Base-by-base conservation (phyloP, 2,797 vertebrate species). In the Glyptemys insculpta region DNA sequence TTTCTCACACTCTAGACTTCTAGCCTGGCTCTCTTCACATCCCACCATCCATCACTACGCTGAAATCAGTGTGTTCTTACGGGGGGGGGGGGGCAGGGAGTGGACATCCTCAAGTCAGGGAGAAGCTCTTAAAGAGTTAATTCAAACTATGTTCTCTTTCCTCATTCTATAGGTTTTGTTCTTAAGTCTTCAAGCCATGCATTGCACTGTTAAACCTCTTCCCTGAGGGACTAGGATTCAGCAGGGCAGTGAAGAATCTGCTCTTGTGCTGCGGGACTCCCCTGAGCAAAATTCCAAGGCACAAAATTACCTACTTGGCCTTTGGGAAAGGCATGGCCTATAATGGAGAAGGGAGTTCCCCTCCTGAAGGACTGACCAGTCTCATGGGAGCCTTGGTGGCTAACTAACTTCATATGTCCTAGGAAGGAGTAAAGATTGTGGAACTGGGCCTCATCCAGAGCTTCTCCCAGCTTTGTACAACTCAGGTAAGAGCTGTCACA, bases 371-470 rank as follows among this genome's bases (percentile, higher is more conserved):
- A 50, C 19, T n/a, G 29, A 0, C 29, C 87, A 8, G 7, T 37
- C 1, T 1, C 7, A n/a, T 72, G 59, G 18, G 85, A 93, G 49
- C 0, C 5, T 34, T 4, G 8, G 3, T 23, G 44, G 47, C 86
- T 88, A 89, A 93, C 21, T 54, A 88, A 94, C 53, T 9, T 5
- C 27, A 1, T 56, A 62, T 89, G 44, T 19, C 44, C 52, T 54
- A 68, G 8, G 12, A 81, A 19, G 79, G 6, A 34, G 29, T 85
- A 34, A 14, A 12, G 4, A 21, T 1, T 0, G 0, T 14, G 29
- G 57, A 59, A 47, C 44, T 8, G 44, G 29, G 27, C 41, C 27
- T 78, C 18, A 5, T 0, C 5, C 31, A 8, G 10, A 85, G 31
- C n/a, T 83, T 83, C 49, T 84, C 34, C 49, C 25, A 47, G 27